These are phyloP conservation scores for Eremobia ochroleuca DNA, from an alignment of 2,888 invertebrate genomes.

Conservation along the genomic window DNA sequence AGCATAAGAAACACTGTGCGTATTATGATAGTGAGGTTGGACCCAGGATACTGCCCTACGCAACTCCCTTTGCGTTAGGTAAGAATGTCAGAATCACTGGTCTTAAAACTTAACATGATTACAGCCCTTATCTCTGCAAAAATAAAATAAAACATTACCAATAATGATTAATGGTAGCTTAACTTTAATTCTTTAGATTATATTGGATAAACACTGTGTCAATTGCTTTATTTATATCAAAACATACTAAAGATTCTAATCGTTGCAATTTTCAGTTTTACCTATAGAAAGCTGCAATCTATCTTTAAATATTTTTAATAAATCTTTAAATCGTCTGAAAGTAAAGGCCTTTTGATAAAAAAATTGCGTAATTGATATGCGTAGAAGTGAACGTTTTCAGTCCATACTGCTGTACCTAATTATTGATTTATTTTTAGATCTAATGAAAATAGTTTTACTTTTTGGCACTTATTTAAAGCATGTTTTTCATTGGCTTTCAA, in stretches of 20 bases:
- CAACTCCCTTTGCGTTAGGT: neutral
- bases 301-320: neutral
- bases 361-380: no score
- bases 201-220: neutral
- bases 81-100: no score
- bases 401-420: no score
- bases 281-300: neutral
- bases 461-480: neutral
- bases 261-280: neutral
- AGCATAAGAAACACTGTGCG: no score
- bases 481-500: neutral
- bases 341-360: neutral
- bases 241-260: neutral
- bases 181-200: neutral
- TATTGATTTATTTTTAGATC: neutral
- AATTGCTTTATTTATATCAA: neutral
- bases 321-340: neutral
- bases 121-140: neutral
- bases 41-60: slow-evolving; percentile 16
- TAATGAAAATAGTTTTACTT: neutral
- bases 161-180: neutral
- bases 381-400: neutral
- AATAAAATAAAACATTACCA: neutral
- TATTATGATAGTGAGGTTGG: neutral
- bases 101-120: neutral